Conservation (phyloP, 2,797 vertebrate species). For the Gymnothorax javanicus region DNA sequence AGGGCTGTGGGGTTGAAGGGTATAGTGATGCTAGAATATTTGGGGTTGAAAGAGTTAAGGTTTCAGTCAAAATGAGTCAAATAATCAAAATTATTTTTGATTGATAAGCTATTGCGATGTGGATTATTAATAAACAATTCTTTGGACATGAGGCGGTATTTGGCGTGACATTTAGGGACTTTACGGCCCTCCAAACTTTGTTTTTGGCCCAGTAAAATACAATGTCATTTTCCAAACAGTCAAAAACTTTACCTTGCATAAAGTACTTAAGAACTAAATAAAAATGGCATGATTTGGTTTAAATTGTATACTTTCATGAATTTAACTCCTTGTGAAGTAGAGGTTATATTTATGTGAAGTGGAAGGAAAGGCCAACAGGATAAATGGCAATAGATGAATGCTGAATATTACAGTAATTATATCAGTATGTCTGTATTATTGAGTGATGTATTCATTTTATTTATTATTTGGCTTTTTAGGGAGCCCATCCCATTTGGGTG, state of each 20-base stretch:
- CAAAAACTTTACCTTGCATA: no score
- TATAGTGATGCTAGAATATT: no score
- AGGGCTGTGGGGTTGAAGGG: no score
- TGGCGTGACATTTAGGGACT: not conserved
- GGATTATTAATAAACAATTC: not conserved
- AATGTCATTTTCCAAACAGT: not conserved
- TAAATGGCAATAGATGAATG: not conserved
- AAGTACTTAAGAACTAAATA: no score
- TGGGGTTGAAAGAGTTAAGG: no score
- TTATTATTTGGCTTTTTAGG: slow-evolving; percentile 65
- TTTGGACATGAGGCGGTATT: not conserved
- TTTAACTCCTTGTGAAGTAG: no score
- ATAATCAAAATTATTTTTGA: not conserved
- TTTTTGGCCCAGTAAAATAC: not conserved
- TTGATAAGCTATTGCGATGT: not conserved
- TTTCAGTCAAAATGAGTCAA: no score
- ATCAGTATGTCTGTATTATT: not conserved
- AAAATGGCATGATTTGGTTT: no score
- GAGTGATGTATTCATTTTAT: not conserved
- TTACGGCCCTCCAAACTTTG: not conserved
- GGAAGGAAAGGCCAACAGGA: no score
- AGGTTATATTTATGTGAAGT: no score
- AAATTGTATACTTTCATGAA: no score
- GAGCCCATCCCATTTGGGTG: slow-evolving; percentile 89
- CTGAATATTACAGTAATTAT: not conserved